A percentile compares a stretch with the other conserved stretches of the same genome.
Conservation (phyloP, 2,113 vertebrate species). For the Zosterops lateralis region DNA sequence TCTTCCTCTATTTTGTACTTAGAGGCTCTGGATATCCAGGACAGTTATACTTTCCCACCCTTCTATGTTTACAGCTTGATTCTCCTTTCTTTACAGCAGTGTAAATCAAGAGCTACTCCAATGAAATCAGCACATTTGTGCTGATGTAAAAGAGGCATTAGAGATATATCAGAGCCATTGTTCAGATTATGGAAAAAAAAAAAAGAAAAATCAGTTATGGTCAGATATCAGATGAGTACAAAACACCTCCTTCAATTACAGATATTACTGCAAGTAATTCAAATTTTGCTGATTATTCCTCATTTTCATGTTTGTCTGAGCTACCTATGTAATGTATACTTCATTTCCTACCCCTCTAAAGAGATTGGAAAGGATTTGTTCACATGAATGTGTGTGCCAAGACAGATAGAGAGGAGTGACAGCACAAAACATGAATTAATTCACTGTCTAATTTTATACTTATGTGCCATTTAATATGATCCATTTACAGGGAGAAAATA, state of each 20-base stretch:
- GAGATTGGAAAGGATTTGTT: not conserved
- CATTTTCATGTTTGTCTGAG: not conserved
- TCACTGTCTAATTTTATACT: not conserved
- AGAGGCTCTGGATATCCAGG: not conserved
- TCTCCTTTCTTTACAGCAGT: not conserved
- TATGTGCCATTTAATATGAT: not conserved
- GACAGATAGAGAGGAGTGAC: not conserved
- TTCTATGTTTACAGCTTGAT: constrained; percentile 3
- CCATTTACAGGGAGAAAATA: not conserved
- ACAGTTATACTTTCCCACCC: not conserved
- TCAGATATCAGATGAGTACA: not conserved
- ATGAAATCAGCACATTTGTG: not conserved
- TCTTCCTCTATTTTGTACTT: constrained; percentile 9
- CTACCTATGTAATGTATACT: not conserved
- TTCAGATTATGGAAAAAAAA: not conserved
- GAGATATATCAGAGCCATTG: not conserved
- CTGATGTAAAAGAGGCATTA: not conserved
- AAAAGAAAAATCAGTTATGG: not conserved
- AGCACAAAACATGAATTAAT: not conserved
- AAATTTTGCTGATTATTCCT: not conserved
- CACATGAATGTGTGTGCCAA: not conserved
- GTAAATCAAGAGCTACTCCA: constrained; percentile 8
- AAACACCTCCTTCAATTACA: not conserved
- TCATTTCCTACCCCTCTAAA: not conserved
- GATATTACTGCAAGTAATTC: not conserved